Conservation (phyloP, 2,113 vertebrate genomes). For the Lonchura striata region DNA sequence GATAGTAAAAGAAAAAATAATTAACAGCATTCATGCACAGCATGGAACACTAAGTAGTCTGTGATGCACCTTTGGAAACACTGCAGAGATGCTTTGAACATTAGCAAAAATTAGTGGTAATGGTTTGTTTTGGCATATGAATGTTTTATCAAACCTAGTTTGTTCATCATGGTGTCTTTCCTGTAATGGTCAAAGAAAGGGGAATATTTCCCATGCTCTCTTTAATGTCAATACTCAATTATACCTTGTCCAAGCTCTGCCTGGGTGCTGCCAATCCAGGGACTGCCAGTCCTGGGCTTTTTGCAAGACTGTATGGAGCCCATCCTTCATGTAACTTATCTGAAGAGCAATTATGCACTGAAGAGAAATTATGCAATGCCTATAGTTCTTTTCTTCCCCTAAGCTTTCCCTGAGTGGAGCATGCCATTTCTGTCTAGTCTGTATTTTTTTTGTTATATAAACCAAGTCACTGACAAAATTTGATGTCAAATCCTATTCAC, state of each 20-base stretch:
- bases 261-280: background rate
- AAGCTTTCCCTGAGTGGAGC: background rate
- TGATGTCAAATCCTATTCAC: constrained; percentile 37
- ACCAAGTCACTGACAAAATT: background rate
- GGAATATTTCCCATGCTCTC: background rate
- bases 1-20: background rate
- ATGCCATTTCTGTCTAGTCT: background rate
- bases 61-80: background rate
- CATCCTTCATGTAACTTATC: background rate
- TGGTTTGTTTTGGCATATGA: background rate
- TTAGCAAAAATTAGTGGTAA: background rate
- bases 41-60: background rate
- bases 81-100: background rate
- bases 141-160: background rate
- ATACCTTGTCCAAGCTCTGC: background rate
- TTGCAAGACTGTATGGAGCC: background rate
- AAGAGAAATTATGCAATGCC: background rate
- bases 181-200: background rate
- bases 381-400: background rate
- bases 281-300: background rate
- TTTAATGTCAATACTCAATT: background rate
- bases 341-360: background rate
- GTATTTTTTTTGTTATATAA: background rate
- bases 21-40: background rate
- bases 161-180: background rate